Evolutionary conservation across 2,797 vertebrate genomes (phyloP), one percentile per base, ranked within the genome.

Genomic region (Atherinosoma microstoma): DNA sequence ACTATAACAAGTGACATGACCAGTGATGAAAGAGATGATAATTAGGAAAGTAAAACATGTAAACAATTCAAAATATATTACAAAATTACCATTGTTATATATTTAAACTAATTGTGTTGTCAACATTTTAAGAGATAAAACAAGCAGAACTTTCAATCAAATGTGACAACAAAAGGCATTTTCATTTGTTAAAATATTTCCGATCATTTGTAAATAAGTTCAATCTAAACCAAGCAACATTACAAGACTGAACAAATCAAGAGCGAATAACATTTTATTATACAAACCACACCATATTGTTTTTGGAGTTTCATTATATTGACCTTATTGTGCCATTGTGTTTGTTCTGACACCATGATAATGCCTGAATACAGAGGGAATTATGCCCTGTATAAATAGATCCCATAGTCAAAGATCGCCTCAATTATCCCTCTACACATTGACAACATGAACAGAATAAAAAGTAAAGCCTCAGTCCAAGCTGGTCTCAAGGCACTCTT

Each of bases 261-360:
- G 82, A 86, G 79, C 63, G 76, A 70, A 73, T 90, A 80, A 74
- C 76, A 84, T 87, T 90, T 91, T 91, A 90, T 89, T 87, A 64
- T 82, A 89, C 47, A 85, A 92, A 91, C 73, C 89, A 83, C 84
- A 91, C 91, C 93, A 93, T 94, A 93, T 93, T 94, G 92, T 93
- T 93, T 53, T 93, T 93, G 89, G 80, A 87, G 90, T 93, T 94
- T 93, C 92, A 94, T 94, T 93, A 92, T 93, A 92, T 93, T 94
- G 93, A 92, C 92, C 93, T 93, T 93, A 93, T 93, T 94, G 91
- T 93, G 92, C 91, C 89, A 92, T 94, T 93, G 93, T 94, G 84
- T 88, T 65, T 87, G 89, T 88, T 82, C 90, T 93, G 93, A 93
- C 93, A 93, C 91, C 92, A 90, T 88, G 90, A 94, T 94, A 93